These are phyloP conservation scores for Anthopleura xanthogrammica DNA, from an alignment of 92 coral and sea anemone genomes.

Conservation along the genomic window DNA sequence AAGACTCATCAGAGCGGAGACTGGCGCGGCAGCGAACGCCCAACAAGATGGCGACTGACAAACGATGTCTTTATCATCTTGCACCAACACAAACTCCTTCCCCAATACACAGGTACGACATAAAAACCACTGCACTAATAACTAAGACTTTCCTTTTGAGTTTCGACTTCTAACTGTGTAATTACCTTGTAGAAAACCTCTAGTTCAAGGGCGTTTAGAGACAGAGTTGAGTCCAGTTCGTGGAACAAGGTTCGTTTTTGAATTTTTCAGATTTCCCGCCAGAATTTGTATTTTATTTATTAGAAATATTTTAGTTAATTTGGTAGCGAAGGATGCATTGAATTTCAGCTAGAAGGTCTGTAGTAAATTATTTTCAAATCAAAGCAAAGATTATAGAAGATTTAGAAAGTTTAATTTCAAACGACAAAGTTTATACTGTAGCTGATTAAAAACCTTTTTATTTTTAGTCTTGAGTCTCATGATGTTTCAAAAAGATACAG, in stretches of 20 bases:
- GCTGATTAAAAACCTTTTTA: not conserved
- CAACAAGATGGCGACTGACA: slow-evolving; percentile 73
- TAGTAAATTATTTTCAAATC: not conserved
- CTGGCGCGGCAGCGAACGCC: slow-evolving; percentile 1
- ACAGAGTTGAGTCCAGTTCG: slow-evolving; percentile 11
- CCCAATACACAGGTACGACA: slow-evolving; percentile 50
- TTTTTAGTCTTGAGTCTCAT: slow-evolving; percentile 2
- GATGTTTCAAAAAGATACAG: slow-evolving; percentile 17
- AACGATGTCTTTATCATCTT: slow-evolving; percentile 81
- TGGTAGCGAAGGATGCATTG: no score
- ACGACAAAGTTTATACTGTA: not conserved
- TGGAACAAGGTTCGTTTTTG: slow-evolving; percentile 19
- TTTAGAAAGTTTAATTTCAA: not conserved
- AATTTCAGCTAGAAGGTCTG: no score
- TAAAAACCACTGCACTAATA: not conserved
- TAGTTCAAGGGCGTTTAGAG: slow-evolving; percentile 29
- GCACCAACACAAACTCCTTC: slow-evolving; percentile 98
- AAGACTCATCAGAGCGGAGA: not conserved
- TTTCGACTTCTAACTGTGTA: not conserved
- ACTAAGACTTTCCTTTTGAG: not conserved
- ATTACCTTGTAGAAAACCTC: slow-evolving; percentile 12
- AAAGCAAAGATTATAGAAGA: not conserved
- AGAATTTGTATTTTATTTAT: not conserved
- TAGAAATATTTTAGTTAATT: not conserved
- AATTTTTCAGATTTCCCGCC: slow-evolving; percentile 19